Evolutionary conservation across 2,113 vertebrate species (phyloP).

Genomic region (Chloebia gouldiae): DNA sequence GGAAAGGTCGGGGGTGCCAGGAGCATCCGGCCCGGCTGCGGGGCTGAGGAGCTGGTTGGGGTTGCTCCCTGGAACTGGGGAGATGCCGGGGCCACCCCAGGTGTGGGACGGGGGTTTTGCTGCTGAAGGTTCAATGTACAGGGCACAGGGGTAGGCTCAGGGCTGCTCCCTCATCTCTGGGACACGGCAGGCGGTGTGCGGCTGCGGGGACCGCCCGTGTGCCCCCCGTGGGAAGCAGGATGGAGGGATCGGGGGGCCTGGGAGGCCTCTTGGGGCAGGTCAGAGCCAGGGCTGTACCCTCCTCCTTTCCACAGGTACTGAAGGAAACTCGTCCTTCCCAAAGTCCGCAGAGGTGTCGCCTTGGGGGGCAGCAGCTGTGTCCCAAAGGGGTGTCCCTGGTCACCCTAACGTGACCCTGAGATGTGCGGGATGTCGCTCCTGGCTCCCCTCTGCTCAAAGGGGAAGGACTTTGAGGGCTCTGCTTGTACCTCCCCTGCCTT

Average conservation of each 20-base stretch:
- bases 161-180: not conserved
- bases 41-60: not conserved
- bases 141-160: not conserved
- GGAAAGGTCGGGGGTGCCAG: accelerated
- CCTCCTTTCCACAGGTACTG: not conserved
- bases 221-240: not conserved
- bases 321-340: accelerated
- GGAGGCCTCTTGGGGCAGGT: accelerated
- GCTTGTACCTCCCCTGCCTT: not conserved
- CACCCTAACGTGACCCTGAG: accelerated
- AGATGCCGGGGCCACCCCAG: not conserved
- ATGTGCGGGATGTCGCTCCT: accelerated
- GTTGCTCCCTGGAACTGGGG: not conserved
- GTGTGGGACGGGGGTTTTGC: not conserved
- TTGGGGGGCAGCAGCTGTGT: not conserved
- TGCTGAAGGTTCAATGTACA: accelerated
- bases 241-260: not conserved
- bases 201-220: not conserved
- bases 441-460: accelerated
- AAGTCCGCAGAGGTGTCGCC: not conserved
- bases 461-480: too few relatives aligned
- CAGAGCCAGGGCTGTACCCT: accelerated
- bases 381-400: not conserved
- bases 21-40: too few relatives aligned
- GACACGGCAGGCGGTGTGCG: not conserved